Evolutionary conservation across 2,113 vertebrate genomes (phyloP), one percentile per base, ranked within the genome.

Genomic region (Oryzias curvinotus): DNA sequence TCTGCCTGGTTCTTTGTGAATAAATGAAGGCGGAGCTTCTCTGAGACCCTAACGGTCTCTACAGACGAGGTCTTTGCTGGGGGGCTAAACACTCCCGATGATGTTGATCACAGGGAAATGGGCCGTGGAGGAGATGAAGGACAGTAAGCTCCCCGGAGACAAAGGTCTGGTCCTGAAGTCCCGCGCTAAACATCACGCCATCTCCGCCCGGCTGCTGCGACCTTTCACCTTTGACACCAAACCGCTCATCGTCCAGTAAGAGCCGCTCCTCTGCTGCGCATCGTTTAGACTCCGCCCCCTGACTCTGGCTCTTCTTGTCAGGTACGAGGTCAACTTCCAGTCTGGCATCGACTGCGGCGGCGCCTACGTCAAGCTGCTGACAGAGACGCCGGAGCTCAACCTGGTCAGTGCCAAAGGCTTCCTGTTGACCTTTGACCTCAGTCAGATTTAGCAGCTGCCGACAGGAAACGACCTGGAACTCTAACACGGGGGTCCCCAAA

Each of bases 291-390:
- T 1, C 7, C 19, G 16, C 26, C 17, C 15, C 19, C 42, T 46
- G 3, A 19, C n/a, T 17, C n/a, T 18, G 47, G 6, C 10, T 48
- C n/a, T 48, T 42, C 1, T 62, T 12, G 68, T 59, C 83, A 99
- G 97, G 82, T 99, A 99, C 80, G 97, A 99, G 82, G 97, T 99
- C 72, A 99, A 96, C 88, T 99, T 99, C 91, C 97, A 99, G 85
- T 92, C 89, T 0, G 97, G 97, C 36, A 99, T 99, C 61, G 97
- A 99, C 70, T 99, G 97, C 65, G 97, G 97, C 0, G 97, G 97
- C 3, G 97, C 96, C 55, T 99, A 99, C 77, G 92, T 99, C 76
- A 99, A 99, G 75, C 86, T 99, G 77, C 94, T 99, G 81, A 95
- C 94, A 6, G 93, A 97, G 89, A 94, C 91, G 1, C 82, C 92